Base-by-base conservation (phyloP, 2,888 invertebrate species). In the Melanotus villosus region DNA sequence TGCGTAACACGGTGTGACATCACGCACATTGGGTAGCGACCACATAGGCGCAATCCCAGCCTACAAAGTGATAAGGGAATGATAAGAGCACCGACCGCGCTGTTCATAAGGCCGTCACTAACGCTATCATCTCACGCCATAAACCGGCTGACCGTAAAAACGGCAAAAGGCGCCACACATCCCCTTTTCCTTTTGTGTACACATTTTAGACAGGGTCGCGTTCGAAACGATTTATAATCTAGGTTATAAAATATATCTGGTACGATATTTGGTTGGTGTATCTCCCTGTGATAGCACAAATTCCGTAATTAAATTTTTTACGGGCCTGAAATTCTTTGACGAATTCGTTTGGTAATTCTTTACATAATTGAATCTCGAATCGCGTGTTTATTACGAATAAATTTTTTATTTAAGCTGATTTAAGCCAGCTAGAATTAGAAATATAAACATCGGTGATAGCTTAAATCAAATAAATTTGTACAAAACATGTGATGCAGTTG, bases 111-210 rank as follows among this genome's bases (percentile, higher is more conserved):
- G 79, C 81, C 80, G 81, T 81, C 81, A 81, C 81, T 79, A 80
- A 80, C 79, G 79, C 80, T 80, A 80, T 82, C 81, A 82, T 82
- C 79, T 80, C 78, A 80, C 80, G 73, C 80, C 81, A 81, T 82
- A 82, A 82, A 82, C 80, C 77, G 80, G 77, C 78, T 81, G 81
- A 82, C 81, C 81, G 80, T 82, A 82, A 82, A 82, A 81, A 82
- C 79, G 80, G 80, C 80, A 81, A 82, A 81, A 77, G 77, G 75
- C 73, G 58, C 70, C 36, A 30, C 72, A 72, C 65, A 60, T 65
- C 56, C 38, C 52, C 30, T 41, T 56, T 50, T 30, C 50, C 38
- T 41, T 64, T 58, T 63, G 50, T 58, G 56, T 50, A 67, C 62
- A 62, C 62, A 18, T 56, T 57, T 50, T 62, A 52, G 36, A 21